phyloP scores from a whole-genome alignment of 1,140 invertebrate species.

The Trinorchestia longiramus region DNA sequence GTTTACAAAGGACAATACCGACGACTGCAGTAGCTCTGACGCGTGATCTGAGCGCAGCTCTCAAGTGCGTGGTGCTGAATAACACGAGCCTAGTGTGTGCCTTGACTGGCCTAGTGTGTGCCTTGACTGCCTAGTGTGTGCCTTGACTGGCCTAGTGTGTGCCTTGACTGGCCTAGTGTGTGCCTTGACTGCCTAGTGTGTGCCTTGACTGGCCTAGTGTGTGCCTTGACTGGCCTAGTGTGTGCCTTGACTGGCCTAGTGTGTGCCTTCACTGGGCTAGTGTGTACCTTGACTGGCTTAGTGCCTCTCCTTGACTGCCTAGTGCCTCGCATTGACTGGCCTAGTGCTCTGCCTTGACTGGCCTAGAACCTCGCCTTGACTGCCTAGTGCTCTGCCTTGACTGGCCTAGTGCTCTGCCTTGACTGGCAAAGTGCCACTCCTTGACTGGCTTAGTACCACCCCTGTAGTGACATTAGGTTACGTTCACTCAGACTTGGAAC shows the following conservation, averaged over 20 bases:
- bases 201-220: not conserved
- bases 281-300: no score
- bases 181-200: not conserved
- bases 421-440: not conserved
- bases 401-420: not conserved
- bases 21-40: not conserved
- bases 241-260: not conserved
- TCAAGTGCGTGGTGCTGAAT: not conserved
- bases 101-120: not conserved
- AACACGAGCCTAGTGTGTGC: not conserved
- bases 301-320: not conserved
- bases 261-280: not conserved
- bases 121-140: not conserved
- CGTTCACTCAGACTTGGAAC: not conserved
- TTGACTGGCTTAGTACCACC: not conserved
- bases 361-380: not conserved
- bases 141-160: no score
- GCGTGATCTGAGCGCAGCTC: not conserved
- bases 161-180: not conserved
- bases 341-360: not conserved
- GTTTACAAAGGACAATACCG: constrained; percentile 15
- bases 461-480: not conserved
- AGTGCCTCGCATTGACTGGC: not conserved
- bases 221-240: not conserved
- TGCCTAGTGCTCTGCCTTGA: not conserved